Conservation (phyloP, 2,113 vertebrate genomes). For the Morone chrysops region DNA sequence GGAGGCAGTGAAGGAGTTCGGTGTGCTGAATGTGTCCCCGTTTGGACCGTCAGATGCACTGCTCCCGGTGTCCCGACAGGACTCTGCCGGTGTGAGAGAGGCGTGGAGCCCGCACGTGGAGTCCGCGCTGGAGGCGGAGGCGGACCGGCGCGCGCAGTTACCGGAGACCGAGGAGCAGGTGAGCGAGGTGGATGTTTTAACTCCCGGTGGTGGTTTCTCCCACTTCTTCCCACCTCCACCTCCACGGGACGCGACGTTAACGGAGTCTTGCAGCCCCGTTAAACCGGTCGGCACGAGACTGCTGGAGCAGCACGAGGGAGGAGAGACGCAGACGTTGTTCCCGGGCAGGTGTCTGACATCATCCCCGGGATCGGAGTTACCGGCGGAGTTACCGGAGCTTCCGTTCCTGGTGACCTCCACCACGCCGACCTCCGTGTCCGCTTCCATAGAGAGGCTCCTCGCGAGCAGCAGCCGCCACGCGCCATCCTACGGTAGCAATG, state of each 20-base stretch:
- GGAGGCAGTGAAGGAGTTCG: not conserved
- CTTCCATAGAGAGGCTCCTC: conserved; percentile 82
- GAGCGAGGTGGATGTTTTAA: conserved; percentile 63
- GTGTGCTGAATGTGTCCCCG: not conserved
- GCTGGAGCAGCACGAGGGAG: conserved; percentile 41
- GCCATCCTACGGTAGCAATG: conserved; percentile 33
- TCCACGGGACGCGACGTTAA: conserved; percentile 29
- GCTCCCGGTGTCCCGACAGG: conserved; percentile 49
- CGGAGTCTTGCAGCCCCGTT: conserved; percentile 85
- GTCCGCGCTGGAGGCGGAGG: conserved; percentile 73
- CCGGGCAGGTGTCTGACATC: conserved; percentile 85
- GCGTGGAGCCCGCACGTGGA: conserved; percentile 76
- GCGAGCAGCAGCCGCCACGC: conserved; percentile 53
- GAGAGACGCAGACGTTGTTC: conserved; percentile 74
- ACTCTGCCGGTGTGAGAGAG: conserved; percentile 50
- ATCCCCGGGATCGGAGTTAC: conserved; percentile 82
- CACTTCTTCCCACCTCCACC: conserved; percentile 60
- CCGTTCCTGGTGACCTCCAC: conserved; percentile 86
- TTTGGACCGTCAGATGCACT: conserved; percentile 21
- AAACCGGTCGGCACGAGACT: conserved; percentile 86
- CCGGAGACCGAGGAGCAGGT: conserved; percentile 71
- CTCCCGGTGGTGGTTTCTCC: conserved; percentile 54
- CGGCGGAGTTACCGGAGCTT: conserved; percentile 54
- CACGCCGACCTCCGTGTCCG: conserved; percentile 68
- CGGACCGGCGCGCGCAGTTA: conserved; percentile 71